Base-by-base conservation (phyloP, 2,888 invertebrate genomes). In the Athrips mouffetella region DNA sequence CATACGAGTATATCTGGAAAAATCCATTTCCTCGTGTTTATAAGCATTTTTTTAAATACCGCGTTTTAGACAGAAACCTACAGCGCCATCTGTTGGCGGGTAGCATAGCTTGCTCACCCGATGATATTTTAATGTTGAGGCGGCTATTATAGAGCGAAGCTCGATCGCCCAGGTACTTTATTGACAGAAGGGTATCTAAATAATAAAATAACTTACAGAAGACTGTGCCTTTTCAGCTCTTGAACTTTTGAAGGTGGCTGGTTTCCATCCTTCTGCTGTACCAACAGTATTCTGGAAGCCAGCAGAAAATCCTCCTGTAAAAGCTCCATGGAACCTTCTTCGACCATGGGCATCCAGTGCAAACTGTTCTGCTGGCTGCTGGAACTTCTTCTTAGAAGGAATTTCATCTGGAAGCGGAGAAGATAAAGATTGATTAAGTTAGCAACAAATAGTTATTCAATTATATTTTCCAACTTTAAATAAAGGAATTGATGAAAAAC, bases 281-380 rank as follows among this genome's bases (percentile, higher is more conserved):
- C 98, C 99, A 15, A 99, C 99, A 0, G 97, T 94, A 72, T 99
- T 99, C 72, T 95, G 98, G 70, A 96, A 98, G 0, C 99, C 99
- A 0, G 99, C 99, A 10, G 98, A 97, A 76, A 99, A 99, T 2
- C 91, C 98, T 0, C 99, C 99, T 0, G 99, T 99, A 73, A 99
- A 99, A 0, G 99, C 99, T 5, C 99, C 99, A 80, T 99, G 99
- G 77, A 99, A 99, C 62, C 99, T 86, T 6, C 97, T 90, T 49
- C 95, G 89, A 0, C 98, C 99, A 70, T 96, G 93, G 23, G 92
- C 94, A 76, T 99, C 98, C 44, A 93, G 93, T 0, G 96, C 98
- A 63, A 94, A 92, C 81, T 98, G 97, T 65, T 99, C 98, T 0
- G 79, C 55, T 29, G 72, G 77, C 74, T 94, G 93, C 8, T 92